phyloP scores from a whole-genome alignment of 2,888 invertebrate species.

The Eurytoma adleriae region DNA sequence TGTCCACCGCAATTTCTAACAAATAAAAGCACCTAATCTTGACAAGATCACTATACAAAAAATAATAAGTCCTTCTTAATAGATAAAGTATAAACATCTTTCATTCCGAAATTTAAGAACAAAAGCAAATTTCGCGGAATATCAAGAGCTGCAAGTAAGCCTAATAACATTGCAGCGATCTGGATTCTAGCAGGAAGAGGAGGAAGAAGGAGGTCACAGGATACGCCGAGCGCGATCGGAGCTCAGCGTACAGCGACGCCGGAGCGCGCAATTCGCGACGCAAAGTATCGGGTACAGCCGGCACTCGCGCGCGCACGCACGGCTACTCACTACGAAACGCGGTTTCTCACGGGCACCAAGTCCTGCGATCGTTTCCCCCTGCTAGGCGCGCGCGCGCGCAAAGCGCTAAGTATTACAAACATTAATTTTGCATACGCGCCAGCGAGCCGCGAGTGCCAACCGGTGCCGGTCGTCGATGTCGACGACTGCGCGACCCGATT shows the following conservation, averaged over 20 bases:
- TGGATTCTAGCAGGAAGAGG: background rate
- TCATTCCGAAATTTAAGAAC: too few species aligned
- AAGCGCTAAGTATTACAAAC: background rate
- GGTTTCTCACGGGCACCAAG: slow-evolving; percentile 15
- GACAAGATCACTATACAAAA: too few species aligned
- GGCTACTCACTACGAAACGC: background rate
- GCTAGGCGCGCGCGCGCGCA: background rate
- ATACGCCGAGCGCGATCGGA: slow-evolving; percentile 66
- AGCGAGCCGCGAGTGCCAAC: background rate
- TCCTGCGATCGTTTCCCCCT: background rate
- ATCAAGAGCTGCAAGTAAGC: background rate
- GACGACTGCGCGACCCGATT: slow-evolving; percentile 7
- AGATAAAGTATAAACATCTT: too few species aligned
- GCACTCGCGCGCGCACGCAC: background rate
- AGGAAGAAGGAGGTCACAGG: slow-evolving; percentile 63
- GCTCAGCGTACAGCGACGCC: slow-evolving; percentile 51
- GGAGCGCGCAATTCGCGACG: background rate
- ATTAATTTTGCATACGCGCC: background rate
- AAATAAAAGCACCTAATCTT: too few species aligned
- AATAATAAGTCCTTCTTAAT: too few species aligned
- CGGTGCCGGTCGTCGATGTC: background rate
- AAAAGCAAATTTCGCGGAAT: background rate
- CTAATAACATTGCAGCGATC: background rate
- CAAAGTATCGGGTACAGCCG: background rate
- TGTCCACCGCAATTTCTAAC: too few species aligned